phyloP scores from a whole-genome alignment of 2,888 invertebrate genomes.

The Ditylenchus weischeri region DNA sequence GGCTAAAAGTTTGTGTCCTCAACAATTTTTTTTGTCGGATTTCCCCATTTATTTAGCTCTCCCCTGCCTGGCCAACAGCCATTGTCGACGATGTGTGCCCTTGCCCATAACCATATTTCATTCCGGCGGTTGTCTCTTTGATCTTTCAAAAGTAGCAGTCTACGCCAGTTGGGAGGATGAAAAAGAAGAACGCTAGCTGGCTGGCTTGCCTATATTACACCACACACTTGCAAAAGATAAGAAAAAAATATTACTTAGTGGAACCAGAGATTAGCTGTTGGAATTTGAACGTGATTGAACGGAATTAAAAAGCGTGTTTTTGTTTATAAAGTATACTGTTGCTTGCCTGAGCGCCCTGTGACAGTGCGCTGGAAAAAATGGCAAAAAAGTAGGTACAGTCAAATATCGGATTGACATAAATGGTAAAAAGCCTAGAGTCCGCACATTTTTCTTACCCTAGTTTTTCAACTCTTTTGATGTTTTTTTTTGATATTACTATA shows the following conservation, averaged over 20 bases:
- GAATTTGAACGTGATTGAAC: not conserved
- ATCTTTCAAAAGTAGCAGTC: conserved; percentile 26
- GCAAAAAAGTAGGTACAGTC: no score
- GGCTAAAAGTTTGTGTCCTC: not conserved
- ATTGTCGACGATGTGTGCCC: conserved; percentile 9
- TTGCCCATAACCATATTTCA: conserved; percentile 33
- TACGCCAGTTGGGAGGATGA: conserved; percentile 2
- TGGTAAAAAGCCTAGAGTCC: no score
- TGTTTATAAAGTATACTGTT: not conserved
- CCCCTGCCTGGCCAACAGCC: conserved; percentile 3
- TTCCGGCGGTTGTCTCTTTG: conserved; percentile 31
- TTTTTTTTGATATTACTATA: no score
- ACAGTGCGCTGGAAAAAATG: no score
- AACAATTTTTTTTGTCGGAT: conserved; percentile 1
- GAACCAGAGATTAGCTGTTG: no score
- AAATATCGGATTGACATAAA: no score
- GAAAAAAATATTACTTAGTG: not conserved
- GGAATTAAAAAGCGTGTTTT: conserved; percentile 2
- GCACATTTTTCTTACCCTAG: no score
- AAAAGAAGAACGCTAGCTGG: no score
- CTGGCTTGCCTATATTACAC: no score
- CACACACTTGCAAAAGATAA: no score
- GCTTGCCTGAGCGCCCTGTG: not conserved
- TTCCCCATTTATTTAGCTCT: not conserved
- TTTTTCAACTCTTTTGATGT: no score